Conservation (phyloP, 2,113 vertebrate genomes). For the Cacatua alba region DNA sequence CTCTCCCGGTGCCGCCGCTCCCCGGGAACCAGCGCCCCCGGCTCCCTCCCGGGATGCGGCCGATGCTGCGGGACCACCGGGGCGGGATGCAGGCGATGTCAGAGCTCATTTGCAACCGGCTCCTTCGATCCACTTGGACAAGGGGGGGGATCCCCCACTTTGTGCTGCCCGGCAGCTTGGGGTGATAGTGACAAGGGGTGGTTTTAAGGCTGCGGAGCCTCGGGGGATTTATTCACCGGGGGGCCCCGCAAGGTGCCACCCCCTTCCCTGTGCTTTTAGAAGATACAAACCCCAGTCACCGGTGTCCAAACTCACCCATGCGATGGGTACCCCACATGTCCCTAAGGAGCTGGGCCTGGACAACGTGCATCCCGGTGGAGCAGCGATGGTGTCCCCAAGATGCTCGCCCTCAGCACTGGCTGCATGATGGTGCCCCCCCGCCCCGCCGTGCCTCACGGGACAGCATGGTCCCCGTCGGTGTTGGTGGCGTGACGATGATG, state of each 20-base stretch:
- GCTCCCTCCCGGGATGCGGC: neutral
- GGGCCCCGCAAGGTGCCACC: neutral
- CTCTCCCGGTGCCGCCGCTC: conserved; percentile 29
- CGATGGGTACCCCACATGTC: neutral
- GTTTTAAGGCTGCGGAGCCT: neutral
- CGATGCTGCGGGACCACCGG: neutral
- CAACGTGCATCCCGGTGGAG: rapidly evolving
- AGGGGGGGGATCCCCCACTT: neutral
- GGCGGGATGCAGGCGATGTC: neutral
- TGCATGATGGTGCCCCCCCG: neutral
- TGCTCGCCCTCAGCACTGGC: neutral
- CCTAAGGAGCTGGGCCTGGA: neutral
- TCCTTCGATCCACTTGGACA: rapidly evolving
- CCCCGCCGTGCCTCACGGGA: neutral
- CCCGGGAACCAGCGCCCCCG: neutral
- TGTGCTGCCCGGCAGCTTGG: rapidly evolving
- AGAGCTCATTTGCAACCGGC: neutral
- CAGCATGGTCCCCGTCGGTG: conserved; percentile 67
- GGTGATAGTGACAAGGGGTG: rapidly evolving
- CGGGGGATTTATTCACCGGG: neutral
- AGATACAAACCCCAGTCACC: neutral
- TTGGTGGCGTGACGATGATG: conserved; percentile 81
- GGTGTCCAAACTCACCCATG: neutral
- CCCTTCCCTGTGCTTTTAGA: neutral
- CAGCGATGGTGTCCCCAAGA: rapidly evolving